Conservation (phyloP, 1,140 invertebrate species). For the Microplitis demolitor region DNA sequence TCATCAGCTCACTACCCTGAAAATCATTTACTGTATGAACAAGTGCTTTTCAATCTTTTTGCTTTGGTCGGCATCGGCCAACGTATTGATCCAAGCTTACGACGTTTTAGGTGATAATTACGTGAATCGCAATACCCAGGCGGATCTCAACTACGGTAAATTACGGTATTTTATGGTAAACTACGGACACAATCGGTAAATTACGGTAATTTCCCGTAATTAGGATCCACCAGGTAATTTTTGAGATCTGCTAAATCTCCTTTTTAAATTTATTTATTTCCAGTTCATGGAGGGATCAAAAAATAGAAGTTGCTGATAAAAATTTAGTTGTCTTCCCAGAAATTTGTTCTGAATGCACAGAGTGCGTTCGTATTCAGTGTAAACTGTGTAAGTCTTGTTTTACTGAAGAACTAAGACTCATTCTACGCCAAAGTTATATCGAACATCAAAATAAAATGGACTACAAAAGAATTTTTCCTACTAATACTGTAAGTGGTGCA, state of each 20-base stretch:
- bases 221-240: background rate
- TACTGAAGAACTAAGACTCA: conserved; percentile 63
- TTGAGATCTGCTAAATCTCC: background rate
- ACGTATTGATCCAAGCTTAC: conserved; percentile 53
- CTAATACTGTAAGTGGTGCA: conserved; percentile 68
- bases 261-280: conserved; percentile 38
- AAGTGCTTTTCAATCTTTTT: conserved; percentile 88
- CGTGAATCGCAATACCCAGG: background rate
- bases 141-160: too few species aligned
- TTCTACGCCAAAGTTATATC: conserved; percentile 71
- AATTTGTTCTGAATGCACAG: conserved; percentile 70
- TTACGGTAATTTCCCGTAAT: too few species aligned
- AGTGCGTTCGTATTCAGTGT: conserved; percentile 74
- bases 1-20: conserved; percentile 90
- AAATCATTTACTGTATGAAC: conserved; percentile 89
- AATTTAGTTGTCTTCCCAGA: conserved; percentile 80
- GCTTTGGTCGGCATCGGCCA: conserved; percentile 78
- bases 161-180: too few species aligned
- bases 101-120: conserved; percentile 52
- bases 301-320: conserved; percentile 78
- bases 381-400: conserved; percentile 80
- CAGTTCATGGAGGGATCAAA: conserved; percentile 58
- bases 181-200: too few species aligned
- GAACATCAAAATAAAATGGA: conserved; percentile 81
- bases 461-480: conserved; percentile 81